Evolutionary conservation across 1,140 invertebrate genomes (phyloP).

Genomic region (Aculops lycopersici): DNA sequence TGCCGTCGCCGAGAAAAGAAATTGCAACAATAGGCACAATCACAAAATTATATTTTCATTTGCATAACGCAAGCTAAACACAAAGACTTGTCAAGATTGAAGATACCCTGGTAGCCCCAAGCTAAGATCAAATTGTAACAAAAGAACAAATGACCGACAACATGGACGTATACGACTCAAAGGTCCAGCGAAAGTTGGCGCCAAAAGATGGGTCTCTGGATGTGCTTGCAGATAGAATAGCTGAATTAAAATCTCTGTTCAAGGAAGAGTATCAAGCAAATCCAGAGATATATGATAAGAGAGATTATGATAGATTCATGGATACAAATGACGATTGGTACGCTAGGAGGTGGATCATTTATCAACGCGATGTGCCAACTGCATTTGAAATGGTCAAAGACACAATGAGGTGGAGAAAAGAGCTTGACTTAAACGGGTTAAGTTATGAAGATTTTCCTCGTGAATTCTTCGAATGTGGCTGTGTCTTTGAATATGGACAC

Average conservation of each 20-base stretch:
- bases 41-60: no score
- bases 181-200: not conserved
- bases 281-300: not conserved
- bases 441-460: conserved; percentile 5
- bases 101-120: no score
- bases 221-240: not conserved
- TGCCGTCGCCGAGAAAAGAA: no score
- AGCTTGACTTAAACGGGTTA: conserved; percentile 28
- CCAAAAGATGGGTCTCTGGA: not conserved
- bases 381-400: conserved; percentile 44
- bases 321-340: not conserved
- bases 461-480: conserved; percentile 3
- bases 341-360: not conserved
- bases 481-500: not conserved
- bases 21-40: no score
- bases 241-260: not conserved
- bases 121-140: not conserved
- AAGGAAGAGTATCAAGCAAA: not conserved
- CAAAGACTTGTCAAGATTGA: no score
- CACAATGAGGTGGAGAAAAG: conserved; percentile 45
- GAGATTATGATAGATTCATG: not conserved
- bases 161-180: not conserved
- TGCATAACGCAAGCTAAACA: no score
- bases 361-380: conserved; percentile 24
- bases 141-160: not conserved